phyloP scores from a whole-genome alignment of 2,797 vertebrate species.

The Prionace glauca region DNA sequence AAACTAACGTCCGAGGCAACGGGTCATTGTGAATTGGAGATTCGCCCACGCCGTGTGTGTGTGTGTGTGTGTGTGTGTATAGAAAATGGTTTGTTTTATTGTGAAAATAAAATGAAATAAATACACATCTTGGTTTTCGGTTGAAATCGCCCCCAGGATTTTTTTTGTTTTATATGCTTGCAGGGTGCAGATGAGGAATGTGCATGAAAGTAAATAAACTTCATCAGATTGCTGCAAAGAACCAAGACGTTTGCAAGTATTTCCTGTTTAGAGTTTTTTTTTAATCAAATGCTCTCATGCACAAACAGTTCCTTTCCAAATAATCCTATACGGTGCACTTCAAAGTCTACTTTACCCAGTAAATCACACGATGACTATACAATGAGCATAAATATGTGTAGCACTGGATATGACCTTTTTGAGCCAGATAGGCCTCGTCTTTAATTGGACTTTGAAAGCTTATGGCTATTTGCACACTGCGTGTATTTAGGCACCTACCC shows the following conservation, averaged over 20 bases:
- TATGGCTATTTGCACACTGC: not conserved
- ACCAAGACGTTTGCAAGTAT: conserved; percentile 63
- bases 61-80: no score
- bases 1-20: not conserved
- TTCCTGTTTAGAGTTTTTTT: conserved; percentile 58
- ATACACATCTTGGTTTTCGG: conserved; percentile 18
- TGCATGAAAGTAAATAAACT: conserved; percentile 91
- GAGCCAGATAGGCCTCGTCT: not conserved
- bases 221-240: conserved; percentile 79
- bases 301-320: conserved; percentile 34
- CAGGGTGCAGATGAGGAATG: conserved; percentile 85
- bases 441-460: conserved; percentile 17
- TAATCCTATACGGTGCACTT: conserved; percentile 21
- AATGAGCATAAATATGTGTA: conserved; percentile 22
- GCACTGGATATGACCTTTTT: conserved; percentile 27
- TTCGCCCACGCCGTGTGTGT: not conserved
- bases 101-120: conserved; percentile 35
- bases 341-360: conserved; percentile 19
- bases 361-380: conserved; percentile 24
- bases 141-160: conserved; percentile 19
- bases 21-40: conserved; percentile 6
- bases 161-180: conserved; percentile 39
- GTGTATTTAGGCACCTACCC: not conserved
- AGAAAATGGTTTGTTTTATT: conserved; percentile 34
- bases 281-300: conserved; percentile 34